Evolutionary conservation across 2,888 invertebrate species (phyloP).

Genomic region (Elysia crispata): DNA sequence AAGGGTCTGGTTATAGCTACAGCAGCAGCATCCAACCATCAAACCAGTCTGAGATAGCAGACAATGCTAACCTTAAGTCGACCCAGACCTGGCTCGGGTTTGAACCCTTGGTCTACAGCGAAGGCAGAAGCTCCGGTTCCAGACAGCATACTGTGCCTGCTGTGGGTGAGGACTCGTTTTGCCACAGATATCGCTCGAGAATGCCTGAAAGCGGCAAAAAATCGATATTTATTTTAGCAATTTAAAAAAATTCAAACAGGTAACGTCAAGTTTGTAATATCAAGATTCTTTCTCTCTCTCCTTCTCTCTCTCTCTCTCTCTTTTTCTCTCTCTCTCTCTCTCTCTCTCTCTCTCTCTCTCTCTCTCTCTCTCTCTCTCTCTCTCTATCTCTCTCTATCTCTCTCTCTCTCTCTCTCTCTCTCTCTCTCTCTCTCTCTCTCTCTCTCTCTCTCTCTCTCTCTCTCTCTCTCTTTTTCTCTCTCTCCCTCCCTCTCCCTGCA

Average conservation of each 20-base stretch:
- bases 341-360: not conserved
- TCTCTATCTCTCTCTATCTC: no score
- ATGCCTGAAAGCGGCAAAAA: constrained; percentile 54
- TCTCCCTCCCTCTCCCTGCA: constrained; percentile 6
- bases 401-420: no score
- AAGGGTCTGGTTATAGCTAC: no score
- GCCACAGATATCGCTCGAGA: constrained; percentile 60
- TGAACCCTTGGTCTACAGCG: constrained; percentile 59
- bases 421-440: not conserved
- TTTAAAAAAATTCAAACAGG: no score
- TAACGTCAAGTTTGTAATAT: no score
- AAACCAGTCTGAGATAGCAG: no score
- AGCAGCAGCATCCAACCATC: no score
- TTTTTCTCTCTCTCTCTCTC: not conserved
- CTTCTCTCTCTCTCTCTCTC: not conserved
- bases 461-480: not conserved
- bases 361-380: no score
- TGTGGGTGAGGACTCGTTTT: constrained; percentile 58
- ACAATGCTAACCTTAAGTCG: not conserved
- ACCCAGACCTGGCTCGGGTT: constrained; percentile 24
- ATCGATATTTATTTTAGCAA: no score
- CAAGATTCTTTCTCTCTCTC: not conserved
- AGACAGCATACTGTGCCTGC: constrained; percentile 62
- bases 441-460: constrained; percentile 1
- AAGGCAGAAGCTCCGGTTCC: constrained; percentile 61